A percentile compares a stretch with the other conserved stretches of the same genome.
These are phyloP conservation scores for Lepidurus packardi DNA, from an alignment of 1,140 invertebrate genomes.

Conservation along the genomic window DNA sequence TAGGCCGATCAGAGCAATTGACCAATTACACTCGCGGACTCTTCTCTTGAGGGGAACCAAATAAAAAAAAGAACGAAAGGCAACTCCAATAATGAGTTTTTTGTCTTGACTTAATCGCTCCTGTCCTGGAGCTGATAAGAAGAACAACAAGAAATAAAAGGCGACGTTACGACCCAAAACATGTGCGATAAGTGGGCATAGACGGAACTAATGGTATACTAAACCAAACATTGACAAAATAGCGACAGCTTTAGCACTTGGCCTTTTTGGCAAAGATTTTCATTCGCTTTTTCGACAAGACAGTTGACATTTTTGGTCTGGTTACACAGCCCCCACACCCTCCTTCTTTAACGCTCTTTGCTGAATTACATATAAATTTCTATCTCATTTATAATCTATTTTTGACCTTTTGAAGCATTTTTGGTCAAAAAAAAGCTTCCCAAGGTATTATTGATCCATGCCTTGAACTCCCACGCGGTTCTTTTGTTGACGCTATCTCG, in stretches of 20 bases:
- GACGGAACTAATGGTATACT: background rate
- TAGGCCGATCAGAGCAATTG: background rate
- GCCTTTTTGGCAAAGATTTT: background rate
- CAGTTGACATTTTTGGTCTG: too few relatives aligned
- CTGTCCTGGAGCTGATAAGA: background rate
- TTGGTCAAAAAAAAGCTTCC: background rate
- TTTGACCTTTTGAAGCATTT: too few relatives aligned
- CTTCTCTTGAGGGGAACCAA: too few relatives aligned
- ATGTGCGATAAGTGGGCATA: background rate
- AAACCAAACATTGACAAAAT: background rate
- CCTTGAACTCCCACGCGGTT: background rate
- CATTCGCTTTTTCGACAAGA: too few relatives aligned
- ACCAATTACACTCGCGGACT: background rate
- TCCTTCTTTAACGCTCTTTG: too few relatives aligned
- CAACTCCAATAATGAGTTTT: background rate
- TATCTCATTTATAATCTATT: too few relatives aligned
- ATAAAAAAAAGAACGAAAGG: background rate
- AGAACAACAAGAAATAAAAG: background rate
- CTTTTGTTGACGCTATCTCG: background rate
- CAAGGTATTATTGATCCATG: background rate
- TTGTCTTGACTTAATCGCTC: background rate
- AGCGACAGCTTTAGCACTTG: background rate
- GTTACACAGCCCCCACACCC: too few relatives aligned
- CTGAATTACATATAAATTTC: too few relatives aligned
- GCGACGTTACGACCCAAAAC: conserved; percentile 1